phyloP scores from a whole-genome alignment of 2,888 invertebrate species.

The Heliconius sara region DNA sequence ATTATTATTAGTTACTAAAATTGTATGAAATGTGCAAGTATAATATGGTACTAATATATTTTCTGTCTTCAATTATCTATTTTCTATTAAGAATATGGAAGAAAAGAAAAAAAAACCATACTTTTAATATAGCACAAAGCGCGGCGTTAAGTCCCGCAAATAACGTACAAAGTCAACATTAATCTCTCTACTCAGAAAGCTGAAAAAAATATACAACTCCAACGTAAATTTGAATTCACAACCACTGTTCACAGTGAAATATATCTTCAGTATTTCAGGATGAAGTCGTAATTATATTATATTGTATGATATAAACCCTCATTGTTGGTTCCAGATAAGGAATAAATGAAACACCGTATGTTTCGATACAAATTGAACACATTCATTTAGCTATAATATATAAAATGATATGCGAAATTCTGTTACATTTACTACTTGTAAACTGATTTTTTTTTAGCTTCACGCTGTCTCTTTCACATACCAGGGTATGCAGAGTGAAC shows the following conservation, averaged over 20 bases:
- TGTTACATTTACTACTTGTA: no score
- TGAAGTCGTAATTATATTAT: background rate
- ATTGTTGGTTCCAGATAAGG: background rate
- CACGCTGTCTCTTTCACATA: no score
- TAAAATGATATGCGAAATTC: no score
- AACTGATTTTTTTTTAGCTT: no score
- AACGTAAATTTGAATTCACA: background rate
- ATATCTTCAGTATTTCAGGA: background rate
- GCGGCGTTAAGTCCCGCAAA: background rate
- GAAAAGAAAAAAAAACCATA: no score
- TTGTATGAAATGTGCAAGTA: no score
- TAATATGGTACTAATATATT: no score
- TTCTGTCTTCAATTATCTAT: no score
- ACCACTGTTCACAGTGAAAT: background rate
- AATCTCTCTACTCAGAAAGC: background rate
- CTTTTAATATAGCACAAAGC: no score
- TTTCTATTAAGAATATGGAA: no score
- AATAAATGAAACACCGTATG: background rate
- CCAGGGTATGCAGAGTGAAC: no score
- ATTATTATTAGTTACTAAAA: no score
- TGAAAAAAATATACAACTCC: background rate
- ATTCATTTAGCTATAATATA: background rate
- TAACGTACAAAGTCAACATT: background rate
- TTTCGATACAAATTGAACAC: background rate
- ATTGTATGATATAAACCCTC: slow-evolving; percentile 1